Conservation (phyloP, 2,113 vertebrate species). For the Neoarius graeffei region DNA sequence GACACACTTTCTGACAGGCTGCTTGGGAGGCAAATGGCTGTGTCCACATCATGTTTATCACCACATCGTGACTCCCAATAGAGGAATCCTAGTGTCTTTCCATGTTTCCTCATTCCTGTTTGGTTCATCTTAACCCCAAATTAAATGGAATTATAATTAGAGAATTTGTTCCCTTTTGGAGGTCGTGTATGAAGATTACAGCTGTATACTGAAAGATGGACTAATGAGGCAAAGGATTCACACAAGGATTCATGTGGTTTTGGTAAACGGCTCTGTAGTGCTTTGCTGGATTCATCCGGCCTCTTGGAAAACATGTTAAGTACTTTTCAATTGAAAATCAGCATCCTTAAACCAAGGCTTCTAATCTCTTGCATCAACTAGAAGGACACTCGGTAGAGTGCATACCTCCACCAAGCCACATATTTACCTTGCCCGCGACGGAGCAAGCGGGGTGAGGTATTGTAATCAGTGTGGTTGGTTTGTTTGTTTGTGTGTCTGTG, state of each 20-base stretch:
- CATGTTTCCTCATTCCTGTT: background rate
- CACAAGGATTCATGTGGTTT: background rate
- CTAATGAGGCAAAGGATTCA: background rate
- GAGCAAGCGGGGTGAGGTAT: too few species aligned
- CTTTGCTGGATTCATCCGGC: background rate
- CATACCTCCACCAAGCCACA: too few species aligned
- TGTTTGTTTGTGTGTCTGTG: too few species aligned
- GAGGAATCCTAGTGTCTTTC: background rate
- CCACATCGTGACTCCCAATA: background rate
- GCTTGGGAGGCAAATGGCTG: constrained; percentile 10
- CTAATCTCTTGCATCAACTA: background rate
- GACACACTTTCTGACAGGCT: constrained; percentile 1
- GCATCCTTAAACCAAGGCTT: background rate
- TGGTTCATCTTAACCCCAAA: background rate
- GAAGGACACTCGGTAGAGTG: too few species aligned
- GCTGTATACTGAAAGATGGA: background rate
- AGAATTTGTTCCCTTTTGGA: background rate
- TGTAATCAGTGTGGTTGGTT: too few species aligned
- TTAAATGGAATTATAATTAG: background rate
- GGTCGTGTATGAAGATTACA: background rate
- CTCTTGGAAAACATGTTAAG: background rate
- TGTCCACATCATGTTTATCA: constrained; percentile 38
- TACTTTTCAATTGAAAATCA: background rate
- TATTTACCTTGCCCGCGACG: too few species aligned
- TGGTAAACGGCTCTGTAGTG: background rate